A percentile compares a stretch with the other conserved stretches of the same genome.
phyloP scores from a whole-genome alignment of 2,113 vertebrate genomes.

The Paratilapia polleni region DNA sequence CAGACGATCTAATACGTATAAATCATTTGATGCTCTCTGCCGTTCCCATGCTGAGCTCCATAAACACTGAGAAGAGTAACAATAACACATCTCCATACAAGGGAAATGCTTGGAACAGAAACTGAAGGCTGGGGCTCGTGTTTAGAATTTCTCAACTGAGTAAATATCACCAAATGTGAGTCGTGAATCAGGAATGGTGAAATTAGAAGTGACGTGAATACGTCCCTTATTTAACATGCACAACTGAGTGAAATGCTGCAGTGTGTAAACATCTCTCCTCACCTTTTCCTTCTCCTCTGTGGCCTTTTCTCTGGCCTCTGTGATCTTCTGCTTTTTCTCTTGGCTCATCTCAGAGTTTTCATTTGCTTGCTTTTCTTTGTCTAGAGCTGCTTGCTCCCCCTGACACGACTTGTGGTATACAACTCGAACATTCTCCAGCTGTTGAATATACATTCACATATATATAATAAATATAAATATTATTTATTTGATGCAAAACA shows the following conservation, averaged over 20 bases:
- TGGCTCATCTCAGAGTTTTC: slow-evolving; percentile 74
- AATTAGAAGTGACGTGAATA: background rate
- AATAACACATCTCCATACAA: slow-evolving; percentile 67
- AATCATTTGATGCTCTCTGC: slow-evolving; percentile 30
- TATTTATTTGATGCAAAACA: background rate
- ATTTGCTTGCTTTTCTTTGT: slow-evolving; percentile 77
- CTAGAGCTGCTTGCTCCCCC: slow-evolving; percentile 69
- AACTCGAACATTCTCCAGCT: slow-evolving; percentile 79
- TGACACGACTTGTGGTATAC: slow-evolving; percentile 80
- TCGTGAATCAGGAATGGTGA: slow-evolving; percentile 10
- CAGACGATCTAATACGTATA: slow-evolving; percentile 24
- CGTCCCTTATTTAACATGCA: background rate
- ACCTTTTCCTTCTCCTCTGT: slow-evolving; percentile 77
- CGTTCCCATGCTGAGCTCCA: slow-evolving; percentile 43
- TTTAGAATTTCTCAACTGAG: slow-evolving; percentile 44
- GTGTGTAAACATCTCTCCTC: slow-evolving; percentile 31
- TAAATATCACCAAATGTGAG: slow-evolving; percentile 39
- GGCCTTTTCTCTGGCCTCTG: slow-evolving; percentile 69
- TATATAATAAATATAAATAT: no score
- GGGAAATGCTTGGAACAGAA: slow-evolving; percentile 43
- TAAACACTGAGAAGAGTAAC: slow-evolving; percentile 64
- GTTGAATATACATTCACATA: slow-evolving; percentile 37
- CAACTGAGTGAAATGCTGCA: background rate
- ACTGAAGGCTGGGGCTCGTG: slow-evolving; percentile 24
- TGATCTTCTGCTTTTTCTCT: slow-evolving; percentile 78